Base-by-base conservation (phyloP, 2,888 invertebrate species). In the Sminthurinus aureus region DNA sequence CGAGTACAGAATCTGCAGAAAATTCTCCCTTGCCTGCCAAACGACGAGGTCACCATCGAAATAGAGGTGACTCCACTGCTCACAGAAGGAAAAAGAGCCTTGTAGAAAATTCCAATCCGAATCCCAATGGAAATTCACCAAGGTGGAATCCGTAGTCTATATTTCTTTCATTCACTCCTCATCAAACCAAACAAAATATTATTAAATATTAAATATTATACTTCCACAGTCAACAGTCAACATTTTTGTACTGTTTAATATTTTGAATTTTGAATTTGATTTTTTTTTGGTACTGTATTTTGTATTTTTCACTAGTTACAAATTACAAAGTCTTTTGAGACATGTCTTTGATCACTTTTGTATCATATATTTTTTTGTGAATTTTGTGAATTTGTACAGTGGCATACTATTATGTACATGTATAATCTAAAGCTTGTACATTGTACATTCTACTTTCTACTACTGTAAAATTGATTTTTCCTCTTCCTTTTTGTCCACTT, bases 1-100 rank as follows among this genome's bases (percentile, higher is more conserved):
- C 82, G 9, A 82, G 82, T 52, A 78, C 82, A 22, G 82, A 82
- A 26, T 82, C 82, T 9, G 69, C 77, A 0, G 78, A 82, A 13
- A 82, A 78, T 52, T 82, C 82, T 67, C 82, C 82, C 18, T 18
- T 77, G 22, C 77, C 77, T 9, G 69, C 82, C 24, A 82, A 78
- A 71, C 13, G 82, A 78, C 24, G 78, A 71, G 76, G 76, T 64
- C 73, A 71, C 22, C 58, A 69, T 24, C 64, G 82, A 52, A 82
- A 51, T 77, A 77, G 82, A 11, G 69, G 77, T 24, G 82, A 82
- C 50, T 82, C 82, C 38, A 67, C 52, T 20, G 78, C 71, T 67
- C 82, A 82, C 24, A 66, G 82, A 52, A 77, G 82, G 26, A 82
- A 82, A 71, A 76, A 71, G 51, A 82, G 77, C 67, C 66, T 76